Conservation (phyloP, 2,888 invertebrate species). For the Monochamus alternatus region DNA sequence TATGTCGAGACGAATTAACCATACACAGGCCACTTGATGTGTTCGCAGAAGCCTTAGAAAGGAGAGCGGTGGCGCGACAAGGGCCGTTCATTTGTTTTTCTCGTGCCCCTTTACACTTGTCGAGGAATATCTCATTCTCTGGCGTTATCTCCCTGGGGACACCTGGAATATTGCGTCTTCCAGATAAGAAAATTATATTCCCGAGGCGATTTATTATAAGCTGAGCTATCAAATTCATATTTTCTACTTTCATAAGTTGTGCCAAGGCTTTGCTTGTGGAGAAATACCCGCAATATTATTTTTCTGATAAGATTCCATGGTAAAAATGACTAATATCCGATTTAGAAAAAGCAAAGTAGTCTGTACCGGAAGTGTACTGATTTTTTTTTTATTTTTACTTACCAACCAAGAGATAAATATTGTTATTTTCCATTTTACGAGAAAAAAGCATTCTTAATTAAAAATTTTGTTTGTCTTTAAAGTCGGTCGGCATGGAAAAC, state of each 20-base stretch:
- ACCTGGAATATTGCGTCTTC: slow-evolving; percentile 22
- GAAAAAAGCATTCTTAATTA: no score
- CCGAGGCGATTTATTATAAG: slow-evolving; percentile 7
- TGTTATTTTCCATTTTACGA: no score
- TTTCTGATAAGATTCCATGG: no score
- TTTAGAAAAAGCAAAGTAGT: no score
- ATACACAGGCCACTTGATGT: slow-evolving; percentile 7
- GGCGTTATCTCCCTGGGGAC: slow-evolving; percentile 6
- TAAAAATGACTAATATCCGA: no score
- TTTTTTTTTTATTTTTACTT: no score
- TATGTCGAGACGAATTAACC: slow-evolving; percentile 15
- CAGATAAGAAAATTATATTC: slow-evolving; percentile 23
- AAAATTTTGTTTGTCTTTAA: no score
- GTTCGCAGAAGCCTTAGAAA: slow-evolving; percentile 28
- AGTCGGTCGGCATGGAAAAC: no score
- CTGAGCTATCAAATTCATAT: not conserved
- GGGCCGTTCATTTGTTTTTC: slow-evolving; percentile 33
- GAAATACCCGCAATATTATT: not conserved
- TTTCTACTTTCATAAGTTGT: not conserved
- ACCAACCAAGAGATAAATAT: no score
- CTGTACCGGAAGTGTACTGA: no score
- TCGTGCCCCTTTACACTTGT: slow-evolving; percentile 12
- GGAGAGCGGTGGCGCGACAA: slow-evolving; percentile 23
- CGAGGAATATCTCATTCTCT: slow-evolving; percentile 30
- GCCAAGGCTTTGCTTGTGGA: not conserved